Percentiles rank a stretch among this genome's conserved stretches.
Conservation (phyloP, 2,888 invertebrate genomes). For the Anticlea derivata region DNA sequence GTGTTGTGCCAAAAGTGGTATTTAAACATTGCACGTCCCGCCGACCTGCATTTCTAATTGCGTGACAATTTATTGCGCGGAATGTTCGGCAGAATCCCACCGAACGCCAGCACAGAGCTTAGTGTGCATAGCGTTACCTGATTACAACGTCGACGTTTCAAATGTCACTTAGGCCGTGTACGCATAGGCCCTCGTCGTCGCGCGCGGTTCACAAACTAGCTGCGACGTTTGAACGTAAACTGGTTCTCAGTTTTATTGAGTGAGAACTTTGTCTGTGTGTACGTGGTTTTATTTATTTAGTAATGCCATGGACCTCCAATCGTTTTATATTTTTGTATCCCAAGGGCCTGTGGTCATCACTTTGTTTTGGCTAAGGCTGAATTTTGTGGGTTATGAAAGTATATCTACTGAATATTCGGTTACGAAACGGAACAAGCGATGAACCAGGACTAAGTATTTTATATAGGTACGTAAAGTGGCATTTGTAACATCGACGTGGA, state of each 20-base stretch:
- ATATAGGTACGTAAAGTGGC: constrained; percentile 38
- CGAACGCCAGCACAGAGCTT: constrained; percentile 61
- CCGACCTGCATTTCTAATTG: constrained; percentile 60
- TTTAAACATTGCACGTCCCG: constrained; percentile 6
- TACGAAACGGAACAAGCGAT: too few species aligned
- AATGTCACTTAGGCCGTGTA: constrained; percentile 34
- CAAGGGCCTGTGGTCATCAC: too few species aligned
- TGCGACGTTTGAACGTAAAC: too few species aligned
- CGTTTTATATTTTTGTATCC: too few species aligned
- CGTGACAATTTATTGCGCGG: constrained; percentile 70
- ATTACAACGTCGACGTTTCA: constrained; percentile 54
- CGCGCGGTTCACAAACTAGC: not conserved
- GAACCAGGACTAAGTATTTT: not conserved
- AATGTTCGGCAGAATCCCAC: constrained; percentile 74
- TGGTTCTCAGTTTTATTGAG: too few species aligned
- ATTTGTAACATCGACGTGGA: constrained; percentile 43
- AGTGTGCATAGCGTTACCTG: constrained; percentile 77
- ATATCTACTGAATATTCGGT: too few species aligned
- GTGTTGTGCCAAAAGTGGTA: not conserved
- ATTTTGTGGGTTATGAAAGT: too few species aligned
- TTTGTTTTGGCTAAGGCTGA: not conserved
- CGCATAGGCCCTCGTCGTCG: not conserved
- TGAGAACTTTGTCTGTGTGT: too few species aligned
- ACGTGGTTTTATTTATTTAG: too few species aligned
- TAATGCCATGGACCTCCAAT: too few species aligned